Evolutionary conservation across 2,888 invertebrate species (phyloP), one percentile per base, ranked within the genome.

Genomic region (Synergus japonicus): DNA sequence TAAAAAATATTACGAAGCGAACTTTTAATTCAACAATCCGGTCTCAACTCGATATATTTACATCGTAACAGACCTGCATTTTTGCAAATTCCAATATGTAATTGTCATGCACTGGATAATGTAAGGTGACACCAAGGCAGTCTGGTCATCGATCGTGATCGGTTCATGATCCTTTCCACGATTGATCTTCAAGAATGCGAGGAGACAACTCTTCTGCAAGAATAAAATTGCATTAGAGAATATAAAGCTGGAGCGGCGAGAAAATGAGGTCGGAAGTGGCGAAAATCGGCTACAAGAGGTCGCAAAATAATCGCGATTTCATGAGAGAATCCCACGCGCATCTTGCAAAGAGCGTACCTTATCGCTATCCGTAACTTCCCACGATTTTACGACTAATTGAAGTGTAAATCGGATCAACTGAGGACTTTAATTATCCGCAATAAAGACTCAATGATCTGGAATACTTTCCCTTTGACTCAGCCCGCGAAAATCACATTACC

Each of bases 91-190:
- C 84, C 86, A 76, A 85, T 84, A 22, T 22, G 22, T 22, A 86
- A 86, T 86, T 85, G 87, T 88, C 85, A 85, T 84, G 87, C 88
- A 83, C 86, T 87, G 86, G 83, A 87, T 88, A 87, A 86, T 80
- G 87, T 84, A 88, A 88, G 85, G 88, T 86, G 88, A 88, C 86
- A 86, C 88, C 85, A 86, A 85, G 67, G 67, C 60, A 78, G 58
- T 69, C 54, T 22, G 66, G 67, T 78, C 54, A 18, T 78, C 41
- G 78, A 67, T 69, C 69, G 60, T 60, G 69, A 78, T 78, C 41
- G 9, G 9, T 60, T 60, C 22, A 18, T 60, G 22, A 60, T 60
- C 60, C 22, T 60, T 60, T 22, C 10, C 10, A 10, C 10, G 60
- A 60, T 60, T 12, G 60, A 60, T 60, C 60, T 60, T 4, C 60